Base-by-base conservation (phyloP, 2,797 vertebrate genomes). In the Myiotriccus ornatus region DNA sequence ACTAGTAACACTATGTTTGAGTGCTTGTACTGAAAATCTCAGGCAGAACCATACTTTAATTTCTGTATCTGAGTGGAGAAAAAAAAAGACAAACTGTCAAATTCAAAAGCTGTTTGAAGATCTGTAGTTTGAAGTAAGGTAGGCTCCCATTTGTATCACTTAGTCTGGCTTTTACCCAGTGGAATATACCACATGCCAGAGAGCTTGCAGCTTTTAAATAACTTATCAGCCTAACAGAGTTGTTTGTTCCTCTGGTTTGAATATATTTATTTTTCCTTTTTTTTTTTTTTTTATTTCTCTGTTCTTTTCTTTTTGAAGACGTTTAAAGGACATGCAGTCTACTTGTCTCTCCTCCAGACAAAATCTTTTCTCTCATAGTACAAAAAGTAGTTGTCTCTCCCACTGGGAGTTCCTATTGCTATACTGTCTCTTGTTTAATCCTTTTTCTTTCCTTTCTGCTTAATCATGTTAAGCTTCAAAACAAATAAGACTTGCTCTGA, bases 401-500 rank as follows among this genome's bases (percentile, higher is more conserved):
- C 55, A 47, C 55, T 81, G 62, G 39, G 85, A 86, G 59, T 93
- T 93, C 77, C 63, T 93, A 15, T 44, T 90, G 65, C 82, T 75
- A 10, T 70, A 89, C 64, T 80, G 35, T 67, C 28, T 71, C 49
- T 52, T 55, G 60, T 84, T 91, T 87, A 91, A 89, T 94, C 71
- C 44, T 64, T 91, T 87, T 83, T 85, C 34, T 94, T 93, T 77
- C 91, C 44, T 86, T 90, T 79, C 83, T 86, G 41, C 62, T 93
- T 93, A 77, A 95, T 95, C 91, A 93, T 74, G 69, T 90, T 95
- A 88, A 91, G 80, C 77, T 71, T 90, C 80, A 93, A 95, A 96
- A 95, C 88, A 93, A 95, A 64, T 86, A 95, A 84, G 69, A 71
- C 94, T 93, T 95, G 30, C 46, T 75, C 34, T 84, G 73, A 60